A percentile compares a stretch with the other conserved stretches of the same genome.
Evolutionary conservation across 2,888 invertebrate species (phyloP).

Genomic region (Leptinotarsa peninsularis): DNA sequence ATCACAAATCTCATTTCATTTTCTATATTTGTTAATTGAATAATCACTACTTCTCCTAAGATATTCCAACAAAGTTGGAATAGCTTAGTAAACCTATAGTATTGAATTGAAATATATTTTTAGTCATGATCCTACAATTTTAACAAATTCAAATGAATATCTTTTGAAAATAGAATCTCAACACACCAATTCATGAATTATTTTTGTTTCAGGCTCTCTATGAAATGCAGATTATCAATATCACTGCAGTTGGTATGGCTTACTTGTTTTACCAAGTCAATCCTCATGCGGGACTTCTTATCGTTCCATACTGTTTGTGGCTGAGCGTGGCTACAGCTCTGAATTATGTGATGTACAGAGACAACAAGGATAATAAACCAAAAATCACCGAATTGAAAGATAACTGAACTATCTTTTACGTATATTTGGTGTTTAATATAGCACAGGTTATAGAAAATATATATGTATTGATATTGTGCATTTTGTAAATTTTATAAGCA

Average conservation of each 20-base stretch:
- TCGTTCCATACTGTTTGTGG: conserved; percentile 84
- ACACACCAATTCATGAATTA: conserved; percentile 17
- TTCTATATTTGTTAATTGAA: not conserved
- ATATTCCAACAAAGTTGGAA: not conserved
- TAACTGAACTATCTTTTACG: conserved; percentile 31
- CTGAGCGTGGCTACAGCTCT: conserved; percentile 76
- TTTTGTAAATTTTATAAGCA: conserved; percentile 17
- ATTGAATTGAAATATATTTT: no score
- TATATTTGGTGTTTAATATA: not conserved
- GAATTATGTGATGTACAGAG: conserved; percentile 75
- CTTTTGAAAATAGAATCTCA: not conserved
- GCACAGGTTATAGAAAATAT: conserved; percentile 8
- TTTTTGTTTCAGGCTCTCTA: conserved; percentile 71
- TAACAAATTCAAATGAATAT: no score
- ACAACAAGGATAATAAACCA: conserved; percentile 70
- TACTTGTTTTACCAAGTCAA: conserved; percentile 74
- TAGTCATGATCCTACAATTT: no score
- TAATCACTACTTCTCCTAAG: not conserved
- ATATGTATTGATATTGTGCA: not conserved
- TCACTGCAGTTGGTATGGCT: conserved; percentile 71
- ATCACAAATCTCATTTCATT: conserved; percentile 44
- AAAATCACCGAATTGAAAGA: conserved; percentile 29
- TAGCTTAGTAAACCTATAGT: no score
- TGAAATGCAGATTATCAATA: conserved; percentile 72
- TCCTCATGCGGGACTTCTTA: conserved; percentile 74